Percentiles rank a stretch among this genome's conserved stretches.
Conservation (phyloP, 2,888 invertebrate genomes). For the Rotaria macrura region DNA sequence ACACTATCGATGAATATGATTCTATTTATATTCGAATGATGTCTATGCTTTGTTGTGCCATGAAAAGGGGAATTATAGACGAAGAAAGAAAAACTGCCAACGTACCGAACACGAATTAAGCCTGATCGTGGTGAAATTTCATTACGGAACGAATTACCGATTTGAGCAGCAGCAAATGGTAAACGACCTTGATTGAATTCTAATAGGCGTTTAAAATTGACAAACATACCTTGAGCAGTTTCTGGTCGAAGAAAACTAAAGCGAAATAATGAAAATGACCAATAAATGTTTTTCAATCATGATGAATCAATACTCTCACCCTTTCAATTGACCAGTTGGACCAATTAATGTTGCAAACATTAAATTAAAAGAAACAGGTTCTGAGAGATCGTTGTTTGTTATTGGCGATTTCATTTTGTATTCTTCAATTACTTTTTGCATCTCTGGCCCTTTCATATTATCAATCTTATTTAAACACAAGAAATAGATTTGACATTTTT, state of each 20-base stretch:
- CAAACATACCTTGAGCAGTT: conserved; percentile 98
- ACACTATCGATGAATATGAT: no score
- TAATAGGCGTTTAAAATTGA: conserved; percentile 89
- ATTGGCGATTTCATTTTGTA: conserved; percentile 86
- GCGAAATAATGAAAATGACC: background rate
- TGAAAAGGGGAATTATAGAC: background rate
- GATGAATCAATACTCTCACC: conserved; percentile 50
- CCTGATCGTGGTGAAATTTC: conserved; percentile 97
- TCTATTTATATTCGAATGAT: no score
- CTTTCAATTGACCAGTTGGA: conserved; percentile 83
- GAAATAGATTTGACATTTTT: no score
- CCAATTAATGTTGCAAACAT: conserved; percentile 98
- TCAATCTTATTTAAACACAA: conserved; percentile 58
- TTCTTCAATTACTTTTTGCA: conserved; percentile 70
- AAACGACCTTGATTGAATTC: conserved; percentile 91
- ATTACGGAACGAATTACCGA: conserved; percentile 93
- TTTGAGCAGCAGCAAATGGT: conserved; percentile 96
- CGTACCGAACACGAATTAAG: conserved; percentile 67
- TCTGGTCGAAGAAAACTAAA: conserved; percentile 81
- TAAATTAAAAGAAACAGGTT: conserved; percentile 93
- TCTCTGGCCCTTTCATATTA: conserved; percentile 78
- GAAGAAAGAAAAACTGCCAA: background rate
- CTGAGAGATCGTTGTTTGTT: conserved; percentile 80
- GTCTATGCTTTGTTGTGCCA: no score
- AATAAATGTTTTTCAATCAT: background rate